phyloP scores from a whole-genome alignment of 2,888 invertebrate genomes.

The Leucozona laternaria region DNA sequence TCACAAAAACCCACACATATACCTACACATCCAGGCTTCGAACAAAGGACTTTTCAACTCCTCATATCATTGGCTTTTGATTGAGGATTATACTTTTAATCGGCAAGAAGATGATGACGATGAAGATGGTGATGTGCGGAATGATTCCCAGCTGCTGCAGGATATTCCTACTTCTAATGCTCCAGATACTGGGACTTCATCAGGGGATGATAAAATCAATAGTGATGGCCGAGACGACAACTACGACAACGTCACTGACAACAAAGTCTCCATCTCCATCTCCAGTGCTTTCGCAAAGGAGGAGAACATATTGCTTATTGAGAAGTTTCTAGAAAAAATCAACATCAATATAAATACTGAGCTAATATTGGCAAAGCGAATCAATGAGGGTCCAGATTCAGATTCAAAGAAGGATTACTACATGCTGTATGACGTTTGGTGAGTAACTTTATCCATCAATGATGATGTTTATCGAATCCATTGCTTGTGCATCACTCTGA shows the following conservation, averaged over 20 bases:
- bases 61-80: slow-evolving; percentile 84
- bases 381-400: slow-evolving; percentile 72
- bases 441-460: slow-evolving; percentile 76
- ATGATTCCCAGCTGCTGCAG: slow-evolving; percentile 52
- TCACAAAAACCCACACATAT: slow-evolving; percentile 63
- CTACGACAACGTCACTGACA: slow-evolving; percentile 45
- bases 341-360: slow-evolving; percentile 84
- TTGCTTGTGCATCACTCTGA: slow-evolving; percentile 46
- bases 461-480: slow-evolving; percentile 52
- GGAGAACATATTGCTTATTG: slow-evolving; percentile 80
- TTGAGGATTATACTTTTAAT: slow-evolving; percentile 82
- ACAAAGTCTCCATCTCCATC: slow-evolving; percentile 25
- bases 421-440: slow-evolving; percentile 82
- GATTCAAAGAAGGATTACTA: slow-evolving; percentile 80
- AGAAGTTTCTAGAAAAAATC: slow-evolving; percentile 82
- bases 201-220: slow-evolving; percentile 71
- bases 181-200: slow-evolving; percentile 27
- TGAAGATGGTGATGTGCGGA: slow-evolving; percentile 44
- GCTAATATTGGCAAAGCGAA: slow-evolving; percentile 82
- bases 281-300: slow-evolving; percentile 47
- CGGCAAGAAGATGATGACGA: slow-evolving; percentile 77
- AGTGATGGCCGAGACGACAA: slow-evolving; percentile 52
- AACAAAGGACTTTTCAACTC: slow-evolving; percentile 82
- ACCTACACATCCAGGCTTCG: slow-evolving; percentile 80
- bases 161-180: slow-evolving; percentile 44